Evolutionary conservation across 2,797 vertebrate genomes (phyloP), one percentile per base, ranked within the genome.

Genomic region (Cottoperca gobio): DNA sequence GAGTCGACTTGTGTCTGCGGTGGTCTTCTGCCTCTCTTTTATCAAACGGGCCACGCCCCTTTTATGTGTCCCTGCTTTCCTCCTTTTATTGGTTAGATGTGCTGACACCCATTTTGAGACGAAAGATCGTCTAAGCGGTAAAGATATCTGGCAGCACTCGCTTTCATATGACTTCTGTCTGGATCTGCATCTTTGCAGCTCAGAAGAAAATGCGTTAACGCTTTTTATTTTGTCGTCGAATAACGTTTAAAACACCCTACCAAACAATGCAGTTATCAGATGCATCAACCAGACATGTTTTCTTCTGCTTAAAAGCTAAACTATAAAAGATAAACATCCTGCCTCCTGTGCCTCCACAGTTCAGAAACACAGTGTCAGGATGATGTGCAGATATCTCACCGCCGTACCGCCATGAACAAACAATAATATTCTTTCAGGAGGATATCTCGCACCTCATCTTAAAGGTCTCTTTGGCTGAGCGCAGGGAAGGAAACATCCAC

Each of bases 11-110:
- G 37, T 28, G 17, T 46, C 35, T 39, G 40, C 10, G 46, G 68
- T 63, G 62, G 71, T 73, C 65, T 39, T 19, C 70, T 83, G 61
- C 68, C 79, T 83, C 65, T 45, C 45, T 64, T 71, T 61, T 26
- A 75, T 84, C 14, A 78, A 62, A 78, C 0, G 45, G 39, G 71
- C 55, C 86, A 82, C 82, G 8, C 89, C 91, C 85, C 90, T 82
- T 33, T 45, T 1, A 16, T 61, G 17, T 79, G 82, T 86, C 79
- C 76, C 0, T 2, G 23, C 24, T 66, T 62, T 84, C 59, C 70
- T 69, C 54, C n/a, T 78, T 72, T 76, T 64, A 86, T 86, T 84
- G 84, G 82, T 59, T 55, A 28, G 0, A 12, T 21, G 21, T 1
- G 53, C 58, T 19, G 72, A 80, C 82, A 45, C 75, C 43, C 76